These are phyloP conservation scores for Ceraclea dissimilis DNA, from an alignment of 2,888 invertebrate genomes.

Conservation along the genomic window DNA sequence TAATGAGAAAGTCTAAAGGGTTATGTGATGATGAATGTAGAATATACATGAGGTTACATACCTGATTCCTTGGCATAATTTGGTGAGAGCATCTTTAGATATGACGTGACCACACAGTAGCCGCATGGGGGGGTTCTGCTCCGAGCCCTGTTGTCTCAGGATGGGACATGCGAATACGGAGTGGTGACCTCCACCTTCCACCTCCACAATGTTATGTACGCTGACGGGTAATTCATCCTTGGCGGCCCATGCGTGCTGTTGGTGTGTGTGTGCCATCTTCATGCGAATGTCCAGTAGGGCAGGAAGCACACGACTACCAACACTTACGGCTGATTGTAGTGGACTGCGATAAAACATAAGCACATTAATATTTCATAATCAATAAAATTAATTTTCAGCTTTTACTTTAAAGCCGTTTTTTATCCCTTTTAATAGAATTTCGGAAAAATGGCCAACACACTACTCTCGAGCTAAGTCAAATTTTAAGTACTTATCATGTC, in stretches of 20 bases:
- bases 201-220: slow-evolving; percentile 56
- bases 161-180: slow-evolving; percentile 99
- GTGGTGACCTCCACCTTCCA: slow-evolving; percentile 91
- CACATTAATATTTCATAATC: not conserved
- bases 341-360: slow-evolving; percentile 49
- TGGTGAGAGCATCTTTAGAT: slow-evolving; percentile 92
- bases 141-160: slow-evolving; percentile 90
- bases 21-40: too few relatives aligned
- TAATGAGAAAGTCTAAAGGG: too few relatives aligned
- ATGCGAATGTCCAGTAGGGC: slow-evolving; percentile 79
- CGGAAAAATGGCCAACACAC: too few relatives aligned
- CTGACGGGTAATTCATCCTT: slow-evolving; percentile 91
- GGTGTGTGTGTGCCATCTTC: slow-evolving; percentile 52
- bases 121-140: slow-evolving; percentile 95
- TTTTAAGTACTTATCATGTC: too few relatives aligned
- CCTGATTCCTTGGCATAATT: slow-evolving; percentile 90
- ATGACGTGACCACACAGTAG: slow-evolving; percentile 97
- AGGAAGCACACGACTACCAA: slow-evolving; percentile 90
- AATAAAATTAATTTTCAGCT: not conserved
- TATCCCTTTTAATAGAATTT: too few relatives aligned
- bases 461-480: too few relatives aligned
- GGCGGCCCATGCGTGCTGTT: slow-evolving; percentile 90
- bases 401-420: not conserved
- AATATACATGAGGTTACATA: too few relatives aligned
- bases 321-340: slow-evolving; percentile 84